Conservation (phyloP, 2,113 vertebrate species). For the Aramus guarauna region DNA sequence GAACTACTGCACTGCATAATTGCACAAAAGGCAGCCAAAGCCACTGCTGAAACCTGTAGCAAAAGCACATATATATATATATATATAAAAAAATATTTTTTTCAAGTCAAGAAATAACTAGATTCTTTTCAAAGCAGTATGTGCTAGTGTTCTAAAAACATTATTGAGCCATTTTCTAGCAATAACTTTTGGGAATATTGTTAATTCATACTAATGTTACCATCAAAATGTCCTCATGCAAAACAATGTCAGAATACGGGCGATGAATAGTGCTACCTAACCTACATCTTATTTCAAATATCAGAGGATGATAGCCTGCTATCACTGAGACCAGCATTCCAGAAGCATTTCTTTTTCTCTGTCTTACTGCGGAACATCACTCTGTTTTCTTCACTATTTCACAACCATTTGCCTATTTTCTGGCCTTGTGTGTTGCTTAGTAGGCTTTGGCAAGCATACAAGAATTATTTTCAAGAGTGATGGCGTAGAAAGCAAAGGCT, state of each 20-base stretch:
- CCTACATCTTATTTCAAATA: not conserved
- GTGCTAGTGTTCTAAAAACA: not conserved
- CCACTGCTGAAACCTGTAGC: not conserved
- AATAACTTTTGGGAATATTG: not conserved
- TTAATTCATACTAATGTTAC: not conserved
- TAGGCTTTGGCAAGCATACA: not conserved
- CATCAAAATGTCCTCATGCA: not conserved
- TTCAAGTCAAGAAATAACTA: not conserved
- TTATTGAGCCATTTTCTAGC: not conserved
- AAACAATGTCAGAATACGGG: not conserved
- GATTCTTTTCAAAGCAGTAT: not conserved
- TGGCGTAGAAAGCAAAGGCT: conserved; percentile 10
- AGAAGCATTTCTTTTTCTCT: not conserved
- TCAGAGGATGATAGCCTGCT: not conserved
- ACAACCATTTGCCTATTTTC: not conserved
- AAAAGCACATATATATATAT: not conserved
- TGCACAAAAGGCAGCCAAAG: not conserved
- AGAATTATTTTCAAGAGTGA: not conserved
- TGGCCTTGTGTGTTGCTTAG: not conserved
- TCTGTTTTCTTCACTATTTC: not conserved
- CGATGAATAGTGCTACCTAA: not conserved
- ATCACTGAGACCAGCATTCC: not conserved
- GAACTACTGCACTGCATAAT: not conserved
- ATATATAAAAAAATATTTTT: not conserved
- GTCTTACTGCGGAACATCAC: not conserved